Base-by-base conservation (phyloP, 1,140 invertebrate species). In the Pogonomyrmex californicus region DNA sequence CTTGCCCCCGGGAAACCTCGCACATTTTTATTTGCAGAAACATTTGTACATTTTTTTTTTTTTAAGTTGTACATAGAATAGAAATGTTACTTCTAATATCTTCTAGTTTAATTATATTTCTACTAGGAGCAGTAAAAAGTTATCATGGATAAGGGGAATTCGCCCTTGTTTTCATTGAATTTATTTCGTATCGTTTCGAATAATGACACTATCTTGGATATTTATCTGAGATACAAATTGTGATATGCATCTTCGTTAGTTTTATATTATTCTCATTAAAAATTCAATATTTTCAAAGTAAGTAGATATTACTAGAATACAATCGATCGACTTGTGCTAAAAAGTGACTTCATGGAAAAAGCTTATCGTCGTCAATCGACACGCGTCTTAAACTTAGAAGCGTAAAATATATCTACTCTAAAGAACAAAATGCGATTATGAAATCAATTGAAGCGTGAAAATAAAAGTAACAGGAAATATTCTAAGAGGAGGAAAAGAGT, bases 401-500 rank as follows among this genome's bases (percentile, higher is more conserved):
- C 4, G 12, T n/a, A 7, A 51, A 49, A 49, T 63, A 3, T 65
- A 17, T 78, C 10, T 30, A 4, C 38, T 12, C 10, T n/a, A 38
- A 36, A 63, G 30, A 17, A 1, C 17, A 79, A 44, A 38, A 41
- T 5, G 23, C 30, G 41, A 68, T 41, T 12, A 82, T 36, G n/a
- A 60, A 41, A n/a, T 68, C 14, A 38, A 81, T 81, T 56, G 10
- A 47, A 60, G 30, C 49, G 49, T 49, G 62, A 7, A 36, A 68
- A 70, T 56, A 70, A 56, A 60, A 30, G 71, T 10, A 49, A 70
- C 33, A 65, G 76, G 30, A 73, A 70, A 60, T 73, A 81, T 36
- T 47, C 17, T 58, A 49, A 75, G 65, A 65, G 33, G 10, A 79
- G 85, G 51, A 88, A 76, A 78, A 77, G n/a, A 14, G 76, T 63